Percentiles rank a stretch among this genome's conserved stretches.
Evolutionary conservation across 2,797 vertebrate genomes (phyloP).

Genomic region (Peromyscus aztecus): DNA sequence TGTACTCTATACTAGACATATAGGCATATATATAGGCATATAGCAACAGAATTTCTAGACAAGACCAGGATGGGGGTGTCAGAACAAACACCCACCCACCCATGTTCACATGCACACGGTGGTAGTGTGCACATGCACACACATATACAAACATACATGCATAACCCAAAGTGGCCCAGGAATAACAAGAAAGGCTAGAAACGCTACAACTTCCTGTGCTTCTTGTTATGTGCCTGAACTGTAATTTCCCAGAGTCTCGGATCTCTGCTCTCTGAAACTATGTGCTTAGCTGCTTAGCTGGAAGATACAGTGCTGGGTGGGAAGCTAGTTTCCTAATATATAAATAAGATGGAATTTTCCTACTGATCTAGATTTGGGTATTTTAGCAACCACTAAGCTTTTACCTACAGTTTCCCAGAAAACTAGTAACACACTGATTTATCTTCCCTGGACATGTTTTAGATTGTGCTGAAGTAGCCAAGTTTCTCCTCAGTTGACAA

Average conservation of each 20-base stretch:
- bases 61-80: not conserved
- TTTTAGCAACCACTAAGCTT: conserved; percentile 54
- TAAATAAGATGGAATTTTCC: conserved; percentile 56
- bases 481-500: conserved; percentile 60
- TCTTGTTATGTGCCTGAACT: not conserved
- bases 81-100: not conserved
- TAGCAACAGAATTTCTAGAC: not conserved
- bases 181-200: conserved; percentile 5
- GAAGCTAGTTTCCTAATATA: conserved; percentile 46
- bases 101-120: not conserved
- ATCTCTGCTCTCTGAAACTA: not conserved
- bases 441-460: conserved; percentile 60
- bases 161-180: not conserved
- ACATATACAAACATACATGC: not conserved
- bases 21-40: too few relatives aligned
- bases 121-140: too few relatives aligned
- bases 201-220: not conserved
- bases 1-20: not conserved
- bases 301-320: not conserved
- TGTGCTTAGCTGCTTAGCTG: not conserved
- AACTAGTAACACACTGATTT: conserved; percentile 51
- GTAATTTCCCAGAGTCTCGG: conserved; percentile 34
- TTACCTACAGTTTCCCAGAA: conserved; percentile 59
- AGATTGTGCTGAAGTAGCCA: conserved; percentile 66
- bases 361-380: conserved; percentile 28